Conservation (phyloP, 2,888 invertebrate genomes). For the Lithophane leautieri region DNA sequence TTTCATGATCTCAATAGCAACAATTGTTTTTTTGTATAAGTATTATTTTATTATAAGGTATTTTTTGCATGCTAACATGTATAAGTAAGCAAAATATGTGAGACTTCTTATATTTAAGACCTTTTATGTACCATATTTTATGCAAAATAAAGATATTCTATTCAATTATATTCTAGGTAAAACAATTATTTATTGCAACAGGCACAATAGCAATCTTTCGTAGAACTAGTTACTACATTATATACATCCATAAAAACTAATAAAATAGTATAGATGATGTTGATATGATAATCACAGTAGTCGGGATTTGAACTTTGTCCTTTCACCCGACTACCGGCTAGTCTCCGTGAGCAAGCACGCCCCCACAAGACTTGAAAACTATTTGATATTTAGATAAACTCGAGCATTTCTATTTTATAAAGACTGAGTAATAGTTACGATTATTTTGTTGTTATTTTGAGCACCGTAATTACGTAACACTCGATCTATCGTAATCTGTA, state of each 20-base stretch:
- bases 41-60: too few species aligned
- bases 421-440: background rate
- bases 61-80: too few species aligned
- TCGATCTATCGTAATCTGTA: too few species aligned
- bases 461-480: too few species aligned
- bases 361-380: conserved; percentile 19
- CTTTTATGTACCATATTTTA: too few species aligned
- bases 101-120: too few species aligned
- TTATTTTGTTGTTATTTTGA: background rate
- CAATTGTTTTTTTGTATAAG: too few species aligned
- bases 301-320: conserved; percentile 52
- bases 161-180: too few species aligned
- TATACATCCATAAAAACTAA: conserved; percentile 25
- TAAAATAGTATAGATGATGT: conserved; percentile 38
- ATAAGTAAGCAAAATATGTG: too few species aligned
- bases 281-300: conserved; percentile 49
- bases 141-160: too few species aligned
- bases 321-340: conserved; percentile 49
- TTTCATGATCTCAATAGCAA: too few species aligned
- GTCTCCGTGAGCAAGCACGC: conserved; percentile 48
- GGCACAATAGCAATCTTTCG: background rate
- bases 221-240: background rate
- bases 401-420: conserved; percentile 25
- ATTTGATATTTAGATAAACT: conserved; percentile 27
- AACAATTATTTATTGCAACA: background rate